Conservation (phyloP, 1,140 invertebrate genomes). For the Drosophila subpulchrella region DNA sequence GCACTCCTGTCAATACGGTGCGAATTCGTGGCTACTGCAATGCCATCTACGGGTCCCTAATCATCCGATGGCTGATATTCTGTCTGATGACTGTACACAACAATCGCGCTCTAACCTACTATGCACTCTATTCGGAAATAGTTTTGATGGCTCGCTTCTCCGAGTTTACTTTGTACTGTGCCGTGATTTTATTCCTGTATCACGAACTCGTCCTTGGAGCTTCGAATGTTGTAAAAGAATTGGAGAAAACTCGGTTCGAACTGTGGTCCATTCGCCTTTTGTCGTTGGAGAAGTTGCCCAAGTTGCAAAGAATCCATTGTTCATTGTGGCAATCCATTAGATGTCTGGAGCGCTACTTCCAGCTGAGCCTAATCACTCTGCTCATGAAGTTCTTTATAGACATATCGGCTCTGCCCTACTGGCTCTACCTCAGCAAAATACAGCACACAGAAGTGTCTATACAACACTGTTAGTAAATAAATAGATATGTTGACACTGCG, state of each 20-base stretch:
- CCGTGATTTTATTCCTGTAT: slow-evolving; percentile 42
- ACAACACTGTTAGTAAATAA: slow-evolving; percentile 23
- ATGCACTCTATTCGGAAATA: slow-evolving; percentile 45
- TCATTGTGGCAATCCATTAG: slow-evolving; percentile 48
- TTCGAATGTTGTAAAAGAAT: slow-evolving; percentile 10
- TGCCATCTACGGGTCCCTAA: slow-evolving; percentile 4
- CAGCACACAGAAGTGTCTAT: not conserved
- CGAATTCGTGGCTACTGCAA: slow-evolving; percentile 30
- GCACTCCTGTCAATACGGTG: slow-evolving; percentile 1
- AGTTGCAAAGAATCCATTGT: slow-evolving; percentile 32
- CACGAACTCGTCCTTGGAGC: slow-evolving; percentile 36
- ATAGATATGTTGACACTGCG: too few species aligned
- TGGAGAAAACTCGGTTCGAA: slow-evolving; percentile 28
- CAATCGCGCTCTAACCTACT: slow-evolving; percentile 11
- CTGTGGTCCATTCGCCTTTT: slow-evolving; percentile 7
- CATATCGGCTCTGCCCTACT: slow-evolving; percentile 41
- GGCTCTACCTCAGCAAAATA: slow-evolving; percentile 38
- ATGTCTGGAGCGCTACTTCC: slow-evolving; percentile 44
- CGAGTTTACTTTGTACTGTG: slow-evolving; percentile 46
- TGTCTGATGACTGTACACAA: not conserved
- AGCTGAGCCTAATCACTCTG: slow-evolving; percentile 32
- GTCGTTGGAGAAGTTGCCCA: slow-evolving; percentile 23
- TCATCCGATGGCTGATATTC: slow-evolving; percentile 3
- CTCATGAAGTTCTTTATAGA: slow-evolving; percentile 53
- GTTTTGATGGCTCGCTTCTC: slow-evolving; percentile 36